Base-by-base conservation (phyloP, 2,888 invertebrate species). In the Catocala sponsa region DNA sequence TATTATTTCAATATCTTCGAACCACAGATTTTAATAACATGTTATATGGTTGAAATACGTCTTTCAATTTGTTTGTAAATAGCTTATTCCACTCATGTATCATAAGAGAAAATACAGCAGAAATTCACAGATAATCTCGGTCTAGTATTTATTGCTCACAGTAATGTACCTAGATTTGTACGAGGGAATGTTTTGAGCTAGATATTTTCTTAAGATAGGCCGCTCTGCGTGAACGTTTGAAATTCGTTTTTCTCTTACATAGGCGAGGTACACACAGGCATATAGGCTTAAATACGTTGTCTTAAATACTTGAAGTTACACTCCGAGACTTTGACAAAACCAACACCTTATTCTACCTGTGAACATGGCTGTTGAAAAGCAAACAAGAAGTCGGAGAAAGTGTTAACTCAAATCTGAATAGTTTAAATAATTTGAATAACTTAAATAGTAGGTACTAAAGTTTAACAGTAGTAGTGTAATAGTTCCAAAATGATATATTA, bases 221-320 rank as follows among this genome's bases (percentile, higher is more conserved):
- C 58, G 68, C 68, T 69, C 46, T 63, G 55, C 65, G 70, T 72
- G 67, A 72, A 70, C 59, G 60, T 25, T 66, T 65, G 59, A 67
- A 65, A 68, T 68, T 53, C 65, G 55, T 70, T 74, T 69, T 70
- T 70, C 52, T 66, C 25, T 47, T 49, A 12, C 15, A n/a, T n/a
- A 32, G 42, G 12, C 5, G 6, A 48, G 6, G 13, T 9, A 42
- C 49, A 42, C 32, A n/a, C 10, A 9, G 9, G 35, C 0, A 38
- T 38, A 9, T 25, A 25, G 25, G 25, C 25, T 25, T 25, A 25
- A 25, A 25, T 25, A 2, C 25, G 25, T 25, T 25, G 25, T 25
- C 25, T 25, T 4, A 25, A 25, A 25, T 1, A 25, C 25, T 25
- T 25, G 25, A 25, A 25, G 25, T 25, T 25, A 25, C 4, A 25